A percentile compares a stretch with the other conserved stretches of the same genome.
These are phyloP conservation scores for Leptopilina drosophilae DNA, from an alignment of 2,888 invertebrate genomes.

Conservation along the genomic window DNA sequence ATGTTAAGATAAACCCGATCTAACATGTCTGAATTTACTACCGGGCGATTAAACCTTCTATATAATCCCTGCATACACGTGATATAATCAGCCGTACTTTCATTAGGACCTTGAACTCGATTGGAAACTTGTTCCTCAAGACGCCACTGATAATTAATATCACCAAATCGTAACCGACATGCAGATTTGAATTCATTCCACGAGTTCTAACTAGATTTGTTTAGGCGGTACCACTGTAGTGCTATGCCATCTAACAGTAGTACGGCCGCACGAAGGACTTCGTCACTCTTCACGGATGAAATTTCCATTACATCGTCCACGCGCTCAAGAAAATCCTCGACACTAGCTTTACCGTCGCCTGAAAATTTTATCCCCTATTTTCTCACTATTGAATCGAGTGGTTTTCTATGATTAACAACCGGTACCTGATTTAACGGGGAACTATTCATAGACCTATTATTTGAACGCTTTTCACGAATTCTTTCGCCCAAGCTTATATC, in stretches of 20 bases:
- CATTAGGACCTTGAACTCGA: constrained; percentile 44
- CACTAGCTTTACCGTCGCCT: constrained; percentile 25
- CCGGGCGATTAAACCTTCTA: constrained; percentile 4
- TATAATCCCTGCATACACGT: constrained; percentile 38
- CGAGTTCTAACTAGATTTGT: background rate
- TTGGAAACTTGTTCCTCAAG: constrained; percentile 36
- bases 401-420: too few species aligned
- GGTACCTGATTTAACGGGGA: too few species aligned
- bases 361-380: constrained; percentile 43
- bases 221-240: constrained; percentile 40
- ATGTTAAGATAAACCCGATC: constrained; percentile 44
- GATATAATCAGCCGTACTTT: constrained; percentile 29
- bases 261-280: constrained; percentile 27
- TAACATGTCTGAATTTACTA: constrained; percentile 15
- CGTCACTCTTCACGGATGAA: background rate
- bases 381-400: background rate
- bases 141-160: constrained; percentile 13
- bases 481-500: too few species aligned
- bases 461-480: too few species aligned
- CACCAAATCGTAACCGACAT: constrained; percentile 34
- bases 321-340: constrained; percentile 40
- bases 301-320: constrained; percentile 38
- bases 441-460: too few species aligned
- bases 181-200: constrained; percentile 40
- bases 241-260: constrained; percentile 32